Evolutionary conservation across 1,140 invertebrate genomes (phyloP).

Genomic region (Aphidius ervi): DNA sequence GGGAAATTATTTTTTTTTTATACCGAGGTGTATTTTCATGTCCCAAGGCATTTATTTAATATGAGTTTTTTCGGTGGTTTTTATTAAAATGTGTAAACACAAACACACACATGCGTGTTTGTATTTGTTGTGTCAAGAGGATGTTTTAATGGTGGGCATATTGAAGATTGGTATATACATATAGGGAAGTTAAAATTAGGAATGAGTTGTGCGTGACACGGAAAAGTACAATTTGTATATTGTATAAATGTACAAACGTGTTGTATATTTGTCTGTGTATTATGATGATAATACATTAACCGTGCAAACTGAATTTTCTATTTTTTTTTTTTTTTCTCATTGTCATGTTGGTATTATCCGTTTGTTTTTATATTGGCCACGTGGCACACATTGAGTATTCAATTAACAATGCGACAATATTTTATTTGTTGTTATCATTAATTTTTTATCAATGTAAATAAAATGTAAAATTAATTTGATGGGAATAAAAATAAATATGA

Average conservation of each 20-base stretch:
- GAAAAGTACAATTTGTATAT: conserved; percentile 30
- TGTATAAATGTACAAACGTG: not conserved
- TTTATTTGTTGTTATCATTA: no score
- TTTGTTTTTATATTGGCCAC: conserved; percentile 22
- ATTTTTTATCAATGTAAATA: no score
- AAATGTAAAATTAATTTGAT: no score
- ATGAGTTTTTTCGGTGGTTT: no score
- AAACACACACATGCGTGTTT: conserved; percentile 22
- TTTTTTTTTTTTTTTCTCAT: conserved; percentile 4
- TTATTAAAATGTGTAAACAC: not conserved
- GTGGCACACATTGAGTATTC: conserved; percentile 1
- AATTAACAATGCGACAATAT: conserved; percentile 2
- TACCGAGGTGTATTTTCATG: no score
- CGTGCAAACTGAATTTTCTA: conserved; percentile 21
- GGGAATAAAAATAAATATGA: no score
- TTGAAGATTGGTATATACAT: no score
- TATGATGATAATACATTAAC: conserved; percentile 24
- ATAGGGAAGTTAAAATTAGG: not conserved
- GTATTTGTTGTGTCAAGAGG: conserved; percentile 28
- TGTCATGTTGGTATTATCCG: conserved; percentile 23
- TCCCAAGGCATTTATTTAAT: no score
- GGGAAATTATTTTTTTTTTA: no score
- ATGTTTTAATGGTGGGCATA: not conserved
- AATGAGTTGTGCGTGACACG: conserved; percentile 20
- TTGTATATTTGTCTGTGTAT: conserved; percentile 2